Evolutionary conservation across 2,113 vertebrate genomes (phyloP).

Genomic region (Callorhinus ursinus): DNA sequence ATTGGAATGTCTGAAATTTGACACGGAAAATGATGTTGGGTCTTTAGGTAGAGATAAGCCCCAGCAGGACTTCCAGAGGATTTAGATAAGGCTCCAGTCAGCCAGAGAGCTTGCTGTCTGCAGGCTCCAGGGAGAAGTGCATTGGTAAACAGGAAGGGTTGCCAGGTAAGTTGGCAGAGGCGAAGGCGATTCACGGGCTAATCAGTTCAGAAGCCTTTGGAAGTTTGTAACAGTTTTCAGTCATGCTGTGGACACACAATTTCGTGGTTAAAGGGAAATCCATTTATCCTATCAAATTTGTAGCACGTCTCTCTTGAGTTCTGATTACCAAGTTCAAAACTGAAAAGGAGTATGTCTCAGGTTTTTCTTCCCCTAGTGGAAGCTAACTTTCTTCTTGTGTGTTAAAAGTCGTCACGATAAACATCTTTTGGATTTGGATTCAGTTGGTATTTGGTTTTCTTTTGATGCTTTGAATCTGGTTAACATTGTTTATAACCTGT

Average conservation of each 20-base stretch:
- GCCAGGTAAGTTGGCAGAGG: constrained; percentile 67
- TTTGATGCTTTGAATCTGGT: constrained; percentile 26
- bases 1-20: constrained; percentile 67
- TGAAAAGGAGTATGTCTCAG: constrained; percentile 7
- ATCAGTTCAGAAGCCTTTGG: constrained; percentile 55
- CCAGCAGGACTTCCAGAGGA: constrained; percentile 51
- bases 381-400: not conserved
- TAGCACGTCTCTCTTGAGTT: constrained; percentile 49
- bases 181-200: constrained; percentile 37
- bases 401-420: constrained; percentile 50
- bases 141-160: constrained; percentile 51
- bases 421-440: not conserved
- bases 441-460: constrained; percentile 22
- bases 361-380: not conserved
- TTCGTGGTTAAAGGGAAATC: constrained; percentile 71
- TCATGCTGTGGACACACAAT: constrained; percentile 64
- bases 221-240: constrained; percentile 68
- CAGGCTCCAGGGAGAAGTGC: constrained; percentile 57
- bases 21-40: constrained; percentile 64
- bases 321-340: constrained; percentile 36
- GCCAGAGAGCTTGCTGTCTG: constrained; percentile 13
- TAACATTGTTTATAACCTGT: constrained; percentile 2
- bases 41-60: constrained; percentile 61
- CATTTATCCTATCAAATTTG: constrained; percentile 69
- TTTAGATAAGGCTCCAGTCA: constrained; percentile 55